Base-by-base conservation (phyloP, 2,113 vertebrate genomes). In the Todiramphus saurophagus region DNA sequence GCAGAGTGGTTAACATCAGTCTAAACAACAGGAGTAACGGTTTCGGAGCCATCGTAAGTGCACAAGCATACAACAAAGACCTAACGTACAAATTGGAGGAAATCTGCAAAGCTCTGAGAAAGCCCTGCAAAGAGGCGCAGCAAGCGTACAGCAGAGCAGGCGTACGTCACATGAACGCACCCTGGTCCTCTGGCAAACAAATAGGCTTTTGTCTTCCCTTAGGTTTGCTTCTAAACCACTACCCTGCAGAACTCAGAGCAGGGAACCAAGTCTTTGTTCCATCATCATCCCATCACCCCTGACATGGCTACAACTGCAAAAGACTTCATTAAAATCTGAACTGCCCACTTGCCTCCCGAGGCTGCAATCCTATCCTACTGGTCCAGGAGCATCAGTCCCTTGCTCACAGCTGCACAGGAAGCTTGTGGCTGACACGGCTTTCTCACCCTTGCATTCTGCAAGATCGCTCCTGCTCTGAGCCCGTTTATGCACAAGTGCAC, bases 361-460 rank as follows among this genome's bases (percentile, higher is more conserved):
- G 4, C n/a, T 10, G 1, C 0, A 30, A 9, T 5, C 13, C 28
- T 35, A 4, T 4, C 0, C 0, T 2, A 7, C 27, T 1, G 2
- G 30, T n/a, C 31, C 11, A 28, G 46, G 11, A 72, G 46, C 2
- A 0, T 0, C 1, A 39, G 10, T 1, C 23, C n/a, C 74, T 30
- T 1, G 13, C 78, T 50, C 51, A 1, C 27, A 58, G 70, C 75
- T 20, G 75, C 79, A 20, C 16, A 41, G 87, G 75, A 76, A 64
- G 58, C 62, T 41, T 37, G 13, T 1, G 5, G 83, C 77, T 5
- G 0, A 4, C 5, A 2, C n/a, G 0, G 53, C 67, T 24, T 46
- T 1, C 85, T 33, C 75, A 11, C 5, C 2, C 18, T 1, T 16
- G 6, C 10, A 4, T 13, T 41, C 85, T 21, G 58, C 3, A 21